Percentiles rank a stretch among this genome's conserved stretches.
Conservation (phyloP, 1,140 invertebrate genomes). For the Aphidius ervi region DNA sequence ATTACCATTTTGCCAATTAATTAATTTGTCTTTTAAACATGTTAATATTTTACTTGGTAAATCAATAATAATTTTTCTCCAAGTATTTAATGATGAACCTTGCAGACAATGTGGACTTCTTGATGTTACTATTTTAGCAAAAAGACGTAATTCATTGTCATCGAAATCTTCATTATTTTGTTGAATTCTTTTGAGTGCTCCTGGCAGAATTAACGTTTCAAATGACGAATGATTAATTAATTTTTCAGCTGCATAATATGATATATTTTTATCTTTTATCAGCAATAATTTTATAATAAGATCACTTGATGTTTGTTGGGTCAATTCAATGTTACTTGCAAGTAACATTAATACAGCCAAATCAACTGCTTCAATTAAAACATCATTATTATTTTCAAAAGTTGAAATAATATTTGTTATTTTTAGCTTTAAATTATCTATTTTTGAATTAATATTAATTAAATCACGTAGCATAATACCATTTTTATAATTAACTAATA, state of each 20-base stretch:
- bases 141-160: slow-evolving; percentile 55
- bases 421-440: slow-evolving; percentile 38
- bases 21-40: slow-evolving; percentile 30
- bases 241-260: slow-evolving; percentile 62
- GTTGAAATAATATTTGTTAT: slow-evolving; percentile 28
- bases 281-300: slow-evolving; percentile 61
- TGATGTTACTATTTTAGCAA: slow-evolving; percentile 64
- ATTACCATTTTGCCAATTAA: slow-evolving; percentile 25
- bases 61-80: slow-evolving; percentile 64
- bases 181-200: slow-evolving; percentile 59
- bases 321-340: slow-evolving; percentile 59
- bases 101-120: slow-evolving; percentile 63
- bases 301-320: slow-evolving; percentile 65
- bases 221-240: slow-evolving; percentile 65
- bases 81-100: slow-evolving; percentile 58
- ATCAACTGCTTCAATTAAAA: slow-evolving; percentile 55
- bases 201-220: slow-evolving; percentile 68
- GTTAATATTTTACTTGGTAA: slow-evolving; percentile 43
- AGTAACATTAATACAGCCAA: slow-evolving; percentile 59
- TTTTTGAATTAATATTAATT: slow-evolving; percentile 54
- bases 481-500: slow-evolving; percentile 59
- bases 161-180: slow-evolving; percentile 53
- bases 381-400: slow-evolving; percentile 48
- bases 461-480: slow-evolving; percentile 63
- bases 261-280: slow-evolving; percentile 53